Percentiles rank a stretch among this genome's conserved stretches.
phyloP scores from a whole-genome alignment of 30 jellyfish, hydroid and myxozoan species.

The Clytia hemisphaerica region DNA sequence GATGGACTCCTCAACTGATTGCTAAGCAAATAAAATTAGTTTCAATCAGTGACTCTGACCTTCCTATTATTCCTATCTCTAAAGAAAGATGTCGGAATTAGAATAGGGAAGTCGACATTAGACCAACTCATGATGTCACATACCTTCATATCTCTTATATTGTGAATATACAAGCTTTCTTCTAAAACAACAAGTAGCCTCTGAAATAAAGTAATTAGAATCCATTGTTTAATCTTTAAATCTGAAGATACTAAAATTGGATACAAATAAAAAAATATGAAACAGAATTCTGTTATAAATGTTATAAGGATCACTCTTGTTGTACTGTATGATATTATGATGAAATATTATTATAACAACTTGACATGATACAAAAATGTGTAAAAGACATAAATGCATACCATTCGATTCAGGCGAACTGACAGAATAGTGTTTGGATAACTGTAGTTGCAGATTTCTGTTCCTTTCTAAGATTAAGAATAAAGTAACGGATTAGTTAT shows the following conservation, averaged over 20 bases:
- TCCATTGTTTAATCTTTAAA: neutral
- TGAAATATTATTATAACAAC: too few relatives aligned
- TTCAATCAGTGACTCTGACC: too few relatives aligned
- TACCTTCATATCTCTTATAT: slow-evolving; percentile 97
- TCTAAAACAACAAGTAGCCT: slow-evolving; percentile 84
- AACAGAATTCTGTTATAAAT: too few relatives aligned
- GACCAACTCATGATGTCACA: neutral
- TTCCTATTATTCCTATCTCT: too few relatives aligned
- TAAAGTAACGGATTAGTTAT: neutral
- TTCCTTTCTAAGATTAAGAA: slow-evolving; percentile 65
- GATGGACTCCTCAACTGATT: too few relatives aligned
- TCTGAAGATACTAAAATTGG: neutral
- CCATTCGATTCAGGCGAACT: slow-evolving; percentile 94
- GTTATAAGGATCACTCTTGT: too few relatives aligned
- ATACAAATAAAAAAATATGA: too few relatives aligned
- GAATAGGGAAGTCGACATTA: neutral
- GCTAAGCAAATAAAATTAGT: too few relatives aligned
- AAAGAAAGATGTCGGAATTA: neutral
- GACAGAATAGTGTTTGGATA: slow-evolving; percentile 95
- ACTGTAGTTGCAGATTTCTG: slow-evolving; percentile 97
- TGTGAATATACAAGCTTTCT: slow-evolving; percentile 90
- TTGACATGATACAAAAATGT: neutral
- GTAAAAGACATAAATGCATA: slow-evolving; percentile 7
- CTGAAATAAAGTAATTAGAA: slow-evolving; percentile 26
- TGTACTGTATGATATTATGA: too few relatives aligned